Conservation (phyloP, 2,113 vertebrate species). For the Planiliza haematocheilus region DNA sequence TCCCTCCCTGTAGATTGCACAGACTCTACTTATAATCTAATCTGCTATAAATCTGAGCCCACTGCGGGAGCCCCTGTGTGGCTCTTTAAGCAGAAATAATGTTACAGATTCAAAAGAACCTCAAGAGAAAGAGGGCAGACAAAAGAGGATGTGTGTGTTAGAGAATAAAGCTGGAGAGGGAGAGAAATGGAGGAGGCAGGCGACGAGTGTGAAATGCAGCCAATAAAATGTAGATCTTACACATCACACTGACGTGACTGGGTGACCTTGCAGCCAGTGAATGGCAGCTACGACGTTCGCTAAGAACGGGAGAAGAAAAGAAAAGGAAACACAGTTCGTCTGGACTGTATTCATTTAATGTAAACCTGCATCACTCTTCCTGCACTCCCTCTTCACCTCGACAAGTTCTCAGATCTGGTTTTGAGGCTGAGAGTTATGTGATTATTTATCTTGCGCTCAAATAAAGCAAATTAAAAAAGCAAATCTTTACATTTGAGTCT, state of each 20-base stretch:
- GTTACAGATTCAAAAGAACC: constrained; percentile 58
- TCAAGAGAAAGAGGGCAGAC: constrained; percentile 44
- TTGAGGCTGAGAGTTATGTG: not conserved
- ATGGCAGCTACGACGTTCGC: constrained; percentile 21
- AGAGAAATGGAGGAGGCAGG: constrained; percentile 20
- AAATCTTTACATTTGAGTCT: no score
- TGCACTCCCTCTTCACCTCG: not conserved
- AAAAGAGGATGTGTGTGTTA: constrained; percentile 50
- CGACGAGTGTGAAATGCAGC: constrained; percentile 21
- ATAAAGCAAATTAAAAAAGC: no score
- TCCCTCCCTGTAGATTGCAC: constrained; percentile 50
- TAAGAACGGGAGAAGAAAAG: not conserved
- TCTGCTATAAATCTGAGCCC: constrained; percentile 61
- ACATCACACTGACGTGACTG: constrained; percentile 34
- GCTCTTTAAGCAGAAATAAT: constrained; percentile 71
- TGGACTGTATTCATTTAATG: constrained; percentile 23
- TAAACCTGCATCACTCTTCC: constrained; percentile 8
- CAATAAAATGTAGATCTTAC: constrained; percentile 67
- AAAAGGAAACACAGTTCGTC: constrained; percentile 28
- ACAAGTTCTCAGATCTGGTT: not conserved
- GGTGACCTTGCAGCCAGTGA: constrained; percentile 55
- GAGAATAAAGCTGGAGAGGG: constrained; percentile 45
- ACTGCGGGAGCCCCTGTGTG: constrained; percentile 47
- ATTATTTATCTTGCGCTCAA: no score
- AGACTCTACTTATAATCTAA: constrained; percentile 63